Evolutionary conservation across 1,140 invertebrate genomes (phyloP), one percentile per base, ranked within the genome.

Genomic region (Drosophila eugracilis): DNA sequence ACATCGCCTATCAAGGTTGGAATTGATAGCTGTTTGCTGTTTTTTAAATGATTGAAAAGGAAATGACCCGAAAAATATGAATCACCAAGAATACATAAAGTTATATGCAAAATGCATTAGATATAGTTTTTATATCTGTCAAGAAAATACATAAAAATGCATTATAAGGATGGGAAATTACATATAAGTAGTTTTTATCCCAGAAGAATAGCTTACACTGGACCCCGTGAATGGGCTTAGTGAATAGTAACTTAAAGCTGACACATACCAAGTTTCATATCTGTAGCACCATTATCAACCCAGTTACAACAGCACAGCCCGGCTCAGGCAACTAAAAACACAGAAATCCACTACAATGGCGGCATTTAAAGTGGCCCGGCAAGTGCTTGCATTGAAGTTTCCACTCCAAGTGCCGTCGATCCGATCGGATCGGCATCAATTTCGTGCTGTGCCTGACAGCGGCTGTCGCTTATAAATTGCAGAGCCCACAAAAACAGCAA

Each of bases 391-490:
- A 65, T 37, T 59, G 60, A n/a, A 65, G 55, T 62, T 65, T 65
- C 54, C 60, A 60, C 54, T 45, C 37, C 26, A 47, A 55, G 28
- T 17, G 50, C 41, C 47, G 36, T 36, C 60, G 62, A 70, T 70
- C 63, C 42, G 66, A 57, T 70, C 66, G n/a, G 45, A 66, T 66
- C 60, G 65, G 42, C 66, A 70, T 70, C 66, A 70, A 72, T 77
- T 83, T 81, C 52, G 49, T 77, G 69, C 37, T 62, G 54, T 54
- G 44, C 32, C 47, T 83, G 70, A 60, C 53, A 67, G 41, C 50
- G 39, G 36, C 49, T 58, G 71, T 80, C 63, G 63, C 62, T 57
- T 74, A 79, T 75, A 79, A 85, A 84, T 85, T 75, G 80, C 50
- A 52, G 44, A 30, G 26, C 44, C 65, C 52, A 14, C 37, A 70